Evolutionary conservation across 2,888 invertebrate genomes (phyloP).

Genomic region (Amitus sp.): DNA sequence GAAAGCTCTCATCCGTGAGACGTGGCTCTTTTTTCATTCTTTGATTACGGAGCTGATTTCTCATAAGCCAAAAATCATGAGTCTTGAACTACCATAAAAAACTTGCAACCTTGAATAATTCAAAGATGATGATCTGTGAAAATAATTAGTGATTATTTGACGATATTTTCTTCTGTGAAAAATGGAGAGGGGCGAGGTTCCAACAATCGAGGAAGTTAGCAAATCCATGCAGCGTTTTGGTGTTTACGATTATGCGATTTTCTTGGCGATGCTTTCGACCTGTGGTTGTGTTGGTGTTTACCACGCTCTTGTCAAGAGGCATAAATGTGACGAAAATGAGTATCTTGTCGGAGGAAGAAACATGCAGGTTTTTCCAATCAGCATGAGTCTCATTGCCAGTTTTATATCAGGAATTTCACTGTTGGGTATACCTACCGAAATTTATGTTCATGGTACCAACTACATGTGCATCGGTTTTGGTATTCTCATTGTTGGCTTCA

Average conservation of each 20-base stretch:
- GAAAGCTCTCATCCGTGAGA: background rate
- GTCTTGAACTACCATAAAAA: no score
- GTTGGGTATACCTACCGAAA: slow-evolving; percentile 82
- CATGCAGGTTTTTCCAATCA: slow-evolving; percentile 84
- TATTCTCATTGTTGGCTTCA: slow-evolving; percentile 73
- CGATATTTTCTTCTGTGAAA: background rate
- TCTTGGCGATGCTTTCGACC: slow-evolving; percentile 78
- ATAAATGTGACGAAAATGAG: slow-evolving; percentile 72
- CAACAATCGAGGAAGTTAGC: slow-evolving; percentile 67
- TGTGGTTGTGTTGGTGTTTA: slow-evolving; percentile 85
- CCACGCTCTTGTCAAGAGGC: slow-evolving; percentile 79
- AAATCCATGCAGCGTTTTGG: slow-evolving; percentile 74
- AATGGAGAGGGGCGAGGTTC: slow-evolving; percentile 44
- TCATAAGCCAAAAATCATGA: background rate
- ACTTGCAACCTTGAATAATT: no score
- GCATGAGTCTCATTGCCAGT: slow-evolving; percentile 87
- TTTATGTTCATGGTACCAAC: slow-evolving; percentile 84
- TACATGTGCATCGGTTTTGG: slow-evolving; percentile 75
- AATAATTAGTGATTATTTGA: background rate
- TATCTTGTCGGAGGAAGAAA: slow-evolving; percentile 85
- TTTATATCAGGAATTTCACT: slow-evolving; percentile 83
- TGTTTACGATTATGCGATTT: slow-evolving; percentile 82
- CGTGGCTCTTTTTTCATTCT: slow-evolving; percentile 10
- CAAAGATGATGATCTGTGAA: background rate
- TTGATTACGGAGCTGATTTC: no score